Evolutionary conservation across 1,140 invertebrate species (phyloP).

Genomic region (Cotesia vestalis): DNA sequence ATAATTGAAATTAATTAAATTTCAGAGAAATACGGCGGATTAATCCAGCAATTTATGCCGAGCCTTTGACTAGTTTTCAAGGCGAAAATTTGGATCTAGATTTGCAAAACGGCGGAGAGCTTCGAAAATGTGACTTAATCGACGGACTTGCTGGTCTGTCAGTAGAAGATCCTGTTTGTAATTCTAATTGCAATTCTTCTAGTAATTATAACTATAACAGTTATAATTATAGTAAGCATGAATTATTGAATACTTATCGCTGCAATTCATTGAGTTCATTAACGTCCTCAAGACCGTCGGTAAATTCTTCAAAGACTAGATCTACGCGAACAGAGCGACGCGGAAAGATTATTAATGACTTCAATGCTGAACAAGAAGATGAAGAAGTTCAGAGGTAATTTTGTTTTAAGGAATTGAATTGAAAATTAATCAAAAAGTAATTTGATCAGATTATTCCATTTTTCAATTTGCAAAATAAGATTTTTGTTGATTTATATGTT

Average conservation of each 20-base stretch:
- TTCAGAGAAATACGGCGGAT: constrained; percentile 42
- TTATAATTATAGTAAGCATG: no score
- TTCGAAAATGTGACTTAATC: neutral
- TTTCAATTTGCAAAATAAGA: no score
- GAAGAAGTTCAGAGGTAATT: constrained; percentile 20
- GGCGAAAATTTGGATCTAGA: neutral
- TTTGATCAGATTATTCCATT: no score
- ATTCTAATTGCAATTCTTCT: neutral
- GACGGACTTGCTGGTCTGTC: constrained; percentile 17
- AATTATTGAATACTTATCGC: constrained; percentile 28
- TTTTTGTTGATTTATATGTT: no score
- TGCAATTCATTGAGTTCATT: constrained; percentile 25
- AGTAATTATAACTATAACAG: no score
- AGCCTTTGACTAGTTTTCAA: constrained; percentile 32
- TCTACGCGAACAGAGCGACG: constrained; percentile 30
- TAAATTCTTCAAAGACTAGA: constrained; percentile 39
- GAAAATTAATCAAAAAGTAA: no score
- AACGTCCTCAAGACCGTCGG: constrained; percentile 32
- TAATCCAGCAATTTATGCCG: constrained; percentile 49
- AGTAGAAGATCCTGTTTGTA: constrained; percentile 2
- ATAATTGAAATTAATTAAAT: neutral
- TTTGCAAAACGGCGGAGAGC: no score
- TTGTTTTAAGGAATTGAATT: neutral
- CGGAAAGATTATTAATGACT: constrained; percentile 24
- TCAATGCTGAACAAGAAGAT: neutral